Base-by-base conservation (phyloP, 2,113 vertebrate species). In the Pimephales promelas region DNA sequence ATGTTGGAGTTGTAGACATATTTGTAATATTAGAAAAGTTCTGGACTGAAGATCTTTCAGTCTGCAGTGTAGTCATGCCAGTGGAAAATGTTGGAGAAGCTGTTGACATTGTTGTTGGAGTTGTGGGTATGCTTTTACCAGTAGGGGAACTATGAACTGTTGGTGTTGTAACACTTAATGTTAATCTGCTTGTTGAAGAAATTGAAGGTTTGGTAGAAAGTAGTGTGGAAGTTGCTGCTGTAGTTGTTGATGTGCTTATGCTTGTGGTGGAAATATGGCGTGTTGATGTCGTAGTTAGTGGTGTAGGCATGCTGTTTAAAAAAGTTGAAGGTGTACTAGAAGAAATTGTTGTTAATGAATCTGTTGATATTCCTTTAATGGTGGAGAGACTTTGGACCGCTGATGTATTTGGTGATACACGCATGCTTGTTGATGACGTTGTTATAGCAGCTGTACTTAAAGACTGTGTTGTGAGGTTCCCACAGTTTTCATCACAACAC, bases 401-500 rank as follows among this genome's bases (percentile, higher is more conserved):
- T 74, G 72, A 28, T 74, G 40, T 45, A 24, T 10, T 72, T 47
- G 45, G 13, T 14, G 62, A 1, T 47, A 14, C 0, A 8, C 1
- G 45, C 3, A 13, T 47, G 45, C 45, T 47, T 13, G 11, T 47
- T 47, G 11, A 4, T 47, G 45, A 47, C 45, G 14, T 47, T 0
- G 11, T 4, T 4, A 11, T 4, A 47, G 45, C 45, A 14, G 11
- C 13, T 47, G 45, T 47, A 14, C 1, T 47, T 47, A 47, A 14
- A 3, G 45, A 47, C 13, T 14, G 45, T 47, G 3, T 47, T 47
- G 59, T n/a, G 24, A 34, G 22, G 40, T 71, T 79, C 8, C 7
- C 11, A 56, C 62, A 47, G 4, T 5, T 34, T 75, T 75, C 79
- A 2, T 2, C 3, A 87, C 91, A 92, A 70, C 91, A 92, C n/a